These are phyloP conservation scores for Thymelicus lineola DNA, from an alignment of 2,888 invertebrate species.

Conservation along the genomic window DNA sequence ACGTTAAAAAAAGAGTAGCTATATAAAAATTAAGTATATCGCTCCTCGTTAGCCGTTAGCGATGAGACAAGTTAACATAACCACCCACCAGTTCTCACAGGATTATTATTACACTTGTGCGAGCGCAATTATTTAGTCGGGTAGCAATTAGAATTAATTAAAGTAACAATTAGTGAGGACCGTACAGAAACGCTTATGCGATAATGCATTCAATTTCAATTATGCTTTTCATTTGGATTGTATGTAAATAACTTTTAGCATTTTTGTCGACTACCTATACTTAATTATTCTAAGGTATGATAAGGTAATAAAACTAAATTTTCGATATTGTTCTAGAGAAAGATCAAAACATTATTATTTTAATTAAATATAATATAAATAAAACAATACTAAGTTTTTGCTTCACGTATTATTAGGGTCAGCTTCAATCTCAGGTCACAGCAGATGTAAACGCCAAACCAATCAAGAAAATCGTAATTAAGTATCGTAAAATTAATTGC, in stretches of 20 bases:
- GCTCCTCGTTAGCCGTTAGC: background rate
- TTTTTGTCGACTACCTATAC: background rate
- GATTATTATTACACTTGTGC: slow-evolving; percentile 43
- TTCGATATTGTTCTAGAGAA: no score
- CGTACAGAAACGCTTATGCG: slow-evolving; percentile 35
- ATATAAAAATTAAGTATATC: background rate
- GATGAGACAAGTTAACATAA: slow-evolving; percentile 11
- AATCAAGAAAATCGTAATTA: background rate
- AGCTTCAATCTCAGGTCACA: background rate
- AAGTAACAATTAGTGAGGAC: slow-evolving; percentile 39
- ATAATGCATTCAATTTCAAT: slow-evolving; percentile 35
- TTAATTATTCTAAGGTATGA: no score
- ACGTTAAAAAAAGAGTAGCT: no score
- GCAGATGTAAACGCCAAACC: background rate
- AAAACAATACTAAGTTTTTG: no score
- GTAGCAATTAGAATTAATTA: slow-evolving; percentile 39
- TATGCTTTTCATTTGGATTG: slow-evolving; percentile 16
- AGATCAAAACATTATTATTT: no score
- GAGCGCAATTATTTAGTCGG: slow-evolving; percentile 42
- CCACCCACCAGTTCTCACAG: slow-evolving; percentile 39
- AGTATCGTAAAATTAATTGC: background rate
- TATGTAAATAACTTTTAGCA: slow-evolving; percentile 21
- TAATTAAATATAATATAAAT: no score
- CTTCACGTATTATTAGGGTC: background rate
- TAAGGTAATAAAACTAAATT: no score